Base-by-base conservation (phyloP, 2,888 invertebrate genomes). In the Drosophila mettleri region DNA sequence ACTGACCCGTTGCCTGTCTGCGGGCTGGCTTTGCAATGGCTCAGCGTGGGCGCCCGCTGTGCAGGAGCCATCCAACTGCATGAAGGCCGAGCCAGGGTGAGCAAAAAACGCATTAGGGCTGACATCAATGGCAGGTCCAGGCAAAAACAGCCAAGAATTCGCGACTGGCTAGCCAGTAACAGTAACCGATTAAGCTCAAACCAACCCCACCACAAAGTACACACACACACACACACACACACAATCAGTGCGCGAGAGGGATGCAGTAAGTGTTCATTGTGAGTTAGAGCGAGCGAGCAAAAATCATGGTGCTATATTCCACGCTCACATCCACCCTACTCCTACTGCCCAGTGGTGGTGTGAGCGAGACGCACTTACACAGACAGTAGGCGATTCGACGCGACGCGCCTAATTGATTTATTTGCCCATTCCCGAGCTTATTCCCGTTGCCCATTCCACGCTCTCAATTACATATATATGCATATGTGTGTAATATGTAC, bases 361-460 rank as follows among this genome's bases (percentile, higher is more conserved):
- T 16, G 36, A 62, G 80, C 51, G 63, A 73, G 58, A 51, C 62
- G 65, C 59, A 74, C 31, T 66, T n/a, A 57, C 38, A 51, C 58
- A 41, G 68, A 63, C 67, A 61, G 67, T 66, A 65, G 76, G 60
- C 75, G 80, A 86, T 39, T 63, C 66, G 80, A 86, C 41, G 65
- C 66, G 80, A 86, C 69, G 68, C 65, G 64, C 55, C 79, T 85
- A 85, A 85, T 85, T 85, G 89, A 85, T 85, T 85, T 85, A 84
- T 84, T 72, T 75, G 71, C 58, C 43, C 69, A 73, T 63, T 75
- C 24, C 57, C 60, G 33, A 58, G 49, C 61, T 54, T 54, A 43
- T 68, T 62, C 57, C 58, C 45, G 58, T 69, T 54, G 38, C 39
- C 41, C 53, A 38, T 52, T 38, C 54, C 63, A 61, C 34, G 31